Evolutionary conservation across 2,113 vertebrate genomes (phyloP).

Genomic region (Illadopsis cleaveri): DNA sequence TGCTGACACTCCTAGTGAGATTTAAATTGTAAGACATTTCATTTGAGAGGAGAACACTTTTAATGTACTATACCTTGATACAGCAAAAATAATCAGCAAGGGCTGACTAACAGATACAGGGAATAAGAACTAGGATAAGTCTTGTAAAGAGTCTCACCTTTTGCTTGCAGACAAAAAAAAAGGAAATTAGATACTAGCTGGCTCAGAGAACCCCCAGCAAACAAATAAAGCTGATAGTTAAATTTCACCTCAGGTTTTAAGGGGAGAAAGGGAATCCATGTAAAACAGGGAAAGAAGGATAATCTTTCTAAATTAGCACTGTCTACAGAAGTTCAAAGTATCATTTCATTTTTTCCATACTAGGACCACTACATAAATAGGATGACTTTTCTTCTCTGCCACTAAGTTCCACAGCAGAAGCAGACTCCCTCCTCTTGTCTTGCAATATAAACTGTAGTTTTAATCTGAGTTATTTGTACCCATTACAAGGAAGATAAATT

Average conservation of each 20-base stretch:
- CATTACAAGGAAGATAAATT: background rate
- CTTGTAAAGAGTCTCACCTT: constrained; percentile 2
- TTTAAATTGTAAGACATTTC: constrained; percentile 63
- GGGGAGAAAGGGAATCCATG: background rate
- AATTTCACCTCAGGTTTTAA: constrained; percentile 41
- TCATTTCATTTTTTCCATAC: background rate
- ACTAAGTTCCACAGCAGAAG: background rate
- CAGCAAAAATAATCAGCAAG: constrained; percentile 29
- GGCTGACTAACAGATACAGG: constrained; percentile 6
- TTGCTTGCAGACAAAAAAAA: constrained; percentile 45
- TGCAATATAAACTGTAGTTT: constrained; percentile 18
- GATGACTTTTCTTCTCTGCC: constrained; percentile 16
- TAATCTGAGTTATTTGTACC: background rate
- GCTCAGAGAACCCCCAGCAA: background rate
- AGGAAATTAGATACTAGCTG: background rate
- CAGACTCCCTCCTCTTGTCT: background rate
- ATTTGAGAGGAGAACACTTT: constrained; percentile 51
- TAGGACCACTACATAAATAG: constrained; percentile 19
- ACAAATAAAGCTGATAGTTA: background rate
- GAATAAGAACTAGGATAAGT: background rate
- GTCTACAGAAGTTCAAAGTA: constrained; percentile 37
- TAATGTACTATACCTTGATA: constrained; percentile 44
- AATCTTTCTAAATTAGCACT: constrained; percentile 43
- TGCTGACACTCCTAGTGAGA: constrained; percentile 45
- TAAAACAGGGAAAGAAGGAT: background rate